Percentiles rank a stretch among this genome's conserved stretches.
phyloP scores from a whole-genome alignment of 2,888 invertebrate genomes.

The Epistrophe grossulariae region DNA sequence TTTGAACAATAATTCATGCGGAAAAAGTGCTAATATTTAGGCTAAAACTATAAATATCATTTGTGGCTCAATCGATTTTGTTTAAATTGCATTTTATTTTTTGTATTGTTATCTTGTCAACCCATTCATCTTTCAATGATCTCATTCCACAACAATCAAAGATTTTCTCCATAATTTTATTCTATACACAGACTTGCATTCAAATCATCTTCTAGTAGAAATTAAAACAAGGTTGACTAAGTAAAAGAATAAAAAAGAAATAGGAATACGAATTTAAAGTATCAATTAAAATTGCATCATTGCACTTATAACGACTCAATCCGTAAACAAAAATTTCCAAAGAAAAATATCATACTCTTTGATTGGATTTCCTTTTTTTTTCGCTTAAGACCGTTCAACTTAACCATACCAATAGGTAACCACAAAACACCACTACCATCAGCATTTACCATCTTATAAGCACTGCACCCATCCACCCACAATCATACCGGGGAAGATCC shows the following conservation, averaged over 20 bases:
- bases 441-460: too few species aligned
- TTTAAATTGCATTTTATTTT: too few species aligned
- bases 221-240: conserved; percentile 14
- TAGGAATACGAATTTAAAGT: conserved; percentile 37
- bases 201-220: not conserved
- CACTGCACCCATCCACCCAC: not conserved
- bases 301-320: conserved; percentile 52
- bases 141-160: too few species aligned
- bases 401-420: conserved; percentile 6
- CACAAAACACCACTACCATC: not conserved
- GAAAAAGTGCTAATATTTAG: too few species aligned
- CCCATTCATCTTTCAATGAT: too few species aligned
- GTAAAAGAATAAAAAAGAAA: not conserved
- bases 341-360: conserved; percentile 34
- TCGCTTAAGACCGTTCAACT: conserved; percentile 33
- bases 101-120: too few species aligned
- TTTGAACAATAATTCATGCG: too few species aligned
- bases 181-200: not conserved
- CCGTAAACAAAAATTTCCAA: conserved; percentile 35
- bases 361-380: conserved; percentile 51
- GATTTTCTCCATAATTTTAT: not conserved
- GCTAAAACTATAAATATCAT: too few species aligned
- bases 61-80: too few species aligned
- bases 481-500: conserved; percentile 18
- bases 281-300: conserved; percentile 68